Evolutionary conservation across 1,140 invertebrate species (phyloP), one percentile per base, ranked within the genome.

Genomic region (Aplysia californica): DNA sequence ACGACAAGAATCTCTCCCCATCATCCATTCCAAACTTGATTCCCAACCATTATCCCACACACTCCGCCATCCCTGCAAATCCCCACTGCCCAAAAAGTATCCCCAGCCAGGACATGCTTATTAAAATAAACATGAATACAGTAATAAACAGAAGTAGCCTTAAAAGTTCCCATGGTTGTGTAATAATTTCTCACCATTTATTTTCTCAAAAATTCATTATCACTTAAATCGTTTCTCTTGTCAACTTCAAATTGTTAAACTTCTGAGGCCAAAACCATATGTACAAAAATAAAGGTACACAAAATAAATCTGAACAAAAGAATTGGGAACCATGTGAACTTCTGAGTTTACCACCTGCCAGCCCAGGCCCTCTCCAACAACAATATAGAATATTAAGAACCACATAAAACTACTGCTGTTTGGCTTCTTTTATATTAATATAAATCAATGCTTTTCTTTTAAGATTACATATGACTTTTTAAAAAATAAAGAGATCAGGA

Each of bases 301-400:
- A n/a, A n/a, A n/a, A n/a, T n/a, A n/a, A n/a, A 65, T 23, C 39
- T 15, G 26, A 38, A 59, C n/a, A 64, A 61, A 72, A 72, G n/a
- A 15, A 61, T 50, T 70, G 68, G 70, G 56, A 75, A 75, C 72
- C 36, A 65, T 75, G 72, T 75, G 78, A 79, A 79, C 78, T 79
- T 79, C 75, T 75, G 73, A 79, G 78, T 75, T 71, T 79, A 79
- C 75, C 75, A 79, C 78, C 78, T 79, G 78, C 75, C 78, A 79
- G 78, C 78, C 78, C 78, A 79, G 78, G 78, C 78, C 78, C 78
- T 79, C 78, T 79, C 78, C 78, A 79, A 79, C 73, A 79, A 79
- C 78, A 72, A 61, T n/a, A n/a, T n/a, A n/a, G n/a, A n/a, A n/a
- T n/a, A n/a, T n/a, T n/a, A n/a, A n/a, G n/a, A n/a, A n/a, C n/a